Base-by-base conservation (phyloP, 2,113 vertebrate genomes). In the Macrotis lagotis region DNA sequence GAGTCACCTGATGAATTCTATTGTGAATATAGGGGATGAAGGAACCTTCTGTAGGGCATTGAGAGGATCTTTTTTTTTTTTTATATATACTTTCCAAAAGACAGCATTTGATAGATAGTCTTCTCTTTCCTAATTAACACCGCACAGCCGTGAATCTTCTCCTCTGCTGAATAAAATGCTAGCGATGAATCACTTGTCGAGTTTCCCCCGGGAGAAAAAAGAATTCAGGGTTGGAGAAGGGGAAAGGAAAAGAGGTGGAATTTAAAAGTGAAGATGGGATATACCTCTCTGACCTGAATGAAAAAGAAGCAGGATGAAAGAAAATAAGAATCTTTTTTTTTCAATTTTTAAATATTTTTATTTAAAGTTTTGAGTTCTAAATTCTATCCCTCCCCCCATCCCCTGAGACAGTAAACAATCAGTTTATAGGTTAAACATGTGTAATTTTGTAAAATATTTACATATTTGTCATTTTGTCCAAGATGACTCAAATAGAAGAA, bases 51-150 rank as follows among this genome's bases (percentile, higher is more conserved):
- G 48, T 94, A 83, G 37, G 44, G 8, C 92, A 25, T 25, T 89
- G 3, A 1, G 31, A 96, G 91, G 25, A 28, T 66, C 22, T 92
- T 88, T 94, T 74, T 92, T 48, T 48, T 91, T 94, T 88, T 89
- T 25, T 90, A 92, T 95, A 14, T 90, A 92, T 95, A 14, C 91
- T 94, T 96, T 93, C 91, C 3, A 89, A 28, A 91, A 74, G 83
- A 28, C 59, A 90, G 3, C 28, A 47, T 95, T 94, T 83, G 66
- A 44, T 83, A 44, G 14, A 83, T 44, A 5, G 66, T 44, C 66
- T 44, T 83, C 66, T 24, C n/a, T 44, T n/a, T 83, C 66, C 7
- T 83, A 44, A 83, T 83, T 83, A 8, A 83, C n/a, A 83, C 19
- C 24, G 66, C n/a, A 44, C 95, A 25, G 37, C 49, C 90, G 0